Conservation (phyloP, 2,888 invertebrate genomes). For the Athalia rosae region DNA sequence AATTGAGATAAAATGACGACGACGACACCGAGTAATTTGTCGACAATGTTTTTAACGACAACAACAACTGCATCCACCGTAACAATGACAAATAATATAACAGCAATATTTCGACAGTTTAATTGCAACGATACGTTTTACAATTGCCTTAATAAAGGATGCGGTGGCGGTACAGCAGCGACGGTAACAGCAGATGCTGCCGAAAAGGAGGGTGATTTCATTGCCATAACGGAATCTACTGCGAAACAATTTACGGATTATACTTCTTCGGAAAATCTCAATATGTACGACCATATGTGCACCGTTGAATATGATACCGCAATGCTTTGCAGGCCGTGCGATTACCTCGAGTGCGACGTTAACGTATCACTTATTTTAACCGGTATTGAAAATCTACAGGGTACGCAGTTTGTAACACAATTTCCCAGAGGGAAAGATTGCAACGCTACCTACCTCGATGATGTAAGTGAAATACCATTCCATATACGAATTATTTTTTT, state of each 20-base stretch:
- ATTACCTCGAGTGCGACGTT: conserved; percentile 58
- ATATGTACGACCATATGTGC: conserved; percentile 61
- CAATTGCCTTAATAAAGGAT: conserved; percentile 11
- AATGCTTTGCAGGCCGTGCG: conserved; percentile 62
- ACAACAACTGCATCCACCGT: neutral
- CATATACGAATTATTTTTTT: no score
- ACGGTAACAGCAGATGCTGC: no score
- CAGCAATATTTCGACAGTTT: conserved; percentile 28
- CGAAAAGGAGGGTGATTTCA: no score
- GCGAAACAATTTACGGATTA: neutral
- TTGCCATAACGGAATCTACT: no score
- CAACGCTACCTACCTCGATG: conserved; percentile 54
- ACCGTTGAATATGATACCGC: conserved; percentile 52
- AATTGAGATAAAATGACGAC: neutral
- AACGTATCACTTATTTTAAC: conserved; percentile 63
- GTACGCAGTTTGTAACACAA: conserved; percentile 59
- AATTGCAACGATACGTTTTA: conserved; percentile 33
- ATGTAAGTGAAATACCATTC: conserved; percentile 49
- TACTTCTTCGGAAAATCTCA: neutral
- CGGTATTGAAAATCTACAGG: conserved; percentile 62
- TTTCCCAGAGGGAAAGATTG: conserved; percentile 59
- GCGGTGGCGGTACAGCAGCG: neutral
- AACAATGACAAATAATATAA: conserved; percentile 14
- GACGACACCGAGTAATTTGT: neutral
- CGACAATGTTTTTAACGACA: neutral